A percentile compares a stretch with the other conserved stretches of the same genome.
Evolutionary conservation across 2,113 vertebrate genomes (phyloP).

Genomic region (Dermatemys mawii): DNA sequence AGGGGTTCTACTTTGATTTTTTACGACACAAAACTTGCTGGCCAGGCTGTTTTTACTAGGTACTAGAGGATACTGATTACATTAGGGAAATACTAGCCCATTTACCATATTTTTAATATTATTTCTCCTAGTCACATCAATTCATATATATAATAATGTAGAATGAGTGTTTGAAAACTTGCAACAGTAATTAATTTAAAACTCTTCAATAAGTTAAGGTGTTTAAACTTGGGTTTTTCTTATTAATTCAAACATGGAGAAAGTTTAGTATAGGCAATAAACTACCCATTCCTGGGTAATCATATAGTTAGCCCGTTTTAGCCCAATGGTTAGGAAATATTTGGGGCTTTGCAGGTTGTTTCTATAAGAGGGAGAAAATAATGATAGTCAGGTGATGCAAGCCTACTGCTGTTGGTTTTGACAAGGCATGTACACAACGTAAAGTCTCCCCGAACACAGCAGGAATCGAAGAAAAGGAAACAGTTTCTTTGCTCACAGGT

Average conservation of each 20-base stretch:
- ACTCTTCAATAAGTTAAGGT: neutral
- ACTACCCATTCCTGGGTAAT: neutral
- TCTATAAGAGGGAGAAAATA: neutral
- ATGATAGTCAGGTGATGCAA: neutral
- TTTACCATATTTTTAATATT: neutral
- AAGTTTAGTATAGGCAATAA: neutral
- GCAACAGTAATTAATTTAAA: neutral
- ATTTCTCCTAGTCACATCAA: neutral
- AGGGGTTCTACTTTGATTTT: accelerated
- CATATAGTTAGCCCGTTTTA: neutral
- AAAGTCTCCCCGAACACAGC: neutral
- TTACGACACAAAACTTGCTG: neutral
- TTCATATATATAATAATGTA: neutral
- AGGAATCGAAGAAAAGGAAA: neutral
- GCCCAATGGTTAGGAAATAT: neutral
- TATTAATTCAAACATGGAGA: neutral
- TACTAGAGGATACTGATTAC: neutral
- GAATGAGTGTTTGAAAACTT: neutral
- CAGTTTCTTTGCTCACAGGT: neutral
- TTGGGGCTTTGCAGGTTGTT: neutral
- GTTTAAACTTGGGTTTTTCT: neutral
- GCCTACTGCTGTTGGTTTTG: neutral
- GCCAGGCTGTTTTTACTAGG: neutral
- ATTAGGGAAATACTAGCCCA: neutral
- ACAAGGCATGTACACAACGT: neutral